A percentile compares a stretch with the other conserved stretches of the same genome.
Conservation (phyloP, 2,797 vertebrate genomes). For the Cheirogaleus major region DNA sequence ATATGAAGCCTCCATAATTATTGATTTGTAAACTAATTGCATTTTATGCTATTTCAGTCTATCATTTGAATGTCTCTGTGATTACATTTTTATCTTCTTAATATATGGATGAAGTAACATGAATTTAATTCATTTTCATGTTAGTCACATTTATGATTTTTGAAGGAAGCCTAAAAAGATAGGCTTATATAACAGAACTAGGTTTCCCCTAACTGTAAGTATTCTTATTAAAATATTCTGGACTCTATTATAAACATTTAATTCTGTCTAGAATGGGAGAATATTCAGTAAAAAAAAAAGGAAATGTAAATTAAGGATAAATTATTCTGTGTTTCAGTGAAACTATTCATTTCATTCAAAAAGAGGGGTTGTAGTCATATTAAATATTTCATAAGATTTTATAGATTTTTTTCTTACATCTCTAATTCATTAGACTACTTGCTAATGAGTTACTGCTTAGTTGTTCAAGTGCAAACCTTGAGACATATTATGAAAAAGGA, state of each 20-base stretch:
- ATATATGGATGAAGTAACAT: not conserved
- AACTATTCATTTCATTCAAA: not conserved
- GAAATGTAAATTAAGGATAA: not conserved
- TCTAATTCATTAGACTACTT: not conserved
- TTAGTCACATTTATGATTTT: not conserved
- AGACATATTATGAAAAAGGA: not conserved
- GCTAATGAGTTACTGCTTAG: not conserved
- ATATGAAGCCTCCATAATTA: not conserved
- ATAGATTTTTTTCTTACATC: not conserved
- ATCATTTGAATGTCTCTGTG: not conserved
- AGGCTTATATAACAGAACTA: not conserved
- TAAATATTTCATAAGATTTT: not conserved
- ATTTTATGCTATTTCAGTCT: slow-evolving; percentile 10
- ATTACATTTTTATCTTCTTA: not conserved
- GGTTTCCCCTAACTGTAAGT: not conserved
- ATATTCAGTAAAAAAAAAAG: not conserved
- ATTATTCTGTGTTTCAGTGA: not conserved
- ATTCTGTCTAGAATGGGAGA: not conserved
- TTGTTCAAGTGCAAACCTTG: not conserved
- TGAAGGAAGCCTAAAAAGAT: not conserved
- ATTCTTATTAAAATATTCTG: not conserved
- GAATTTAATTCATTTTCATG: slow-evolving; percentile 30
- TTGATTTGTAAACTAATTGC: not conserved
- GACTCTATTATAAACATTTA: not conserved
- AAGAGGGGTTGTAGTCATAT: not conserved